phyloP scores from a whole-genome alignment of 2,797 vertebrate genomes.

The Iguana delicatissima region DNA sequence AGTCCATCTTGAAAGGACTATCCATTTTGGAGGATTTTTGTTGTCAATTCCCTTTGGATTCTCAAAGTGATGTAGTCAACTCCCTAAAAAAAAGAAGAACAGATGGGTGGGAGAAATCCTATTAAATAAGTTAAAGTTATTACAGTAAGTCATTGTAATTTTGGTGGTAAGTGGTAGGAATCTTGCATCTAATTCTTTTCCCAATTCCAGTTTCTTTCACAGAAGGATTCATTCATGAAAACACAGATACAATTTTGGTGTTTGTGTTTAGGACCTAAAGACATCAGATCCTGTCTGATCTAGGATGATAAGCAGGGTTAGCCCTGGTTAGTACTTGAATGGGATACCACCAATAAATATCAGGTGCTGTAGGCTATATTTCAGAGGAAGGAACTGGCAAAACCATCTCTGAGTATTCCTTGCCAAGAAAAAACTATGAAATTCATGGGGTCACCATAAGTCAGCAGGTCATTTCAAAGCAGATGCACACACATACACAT shows the following conservation, averaged over 20 bases:
- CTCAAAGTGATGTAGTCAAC: conserved; percentile 55
- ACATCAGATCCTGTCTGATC: too few relatives aligned
- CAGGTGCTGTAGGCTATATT: too few relatives aligned
- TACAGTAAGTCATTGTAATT: conserved; percentile 22
- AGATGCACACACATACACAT: too few relatives aligned
- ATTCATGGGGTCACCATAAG: too few relatives aligned
- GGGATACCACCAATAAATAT: too few relatives aligned
- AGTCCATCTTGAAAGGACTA: conserved; percentile 82
- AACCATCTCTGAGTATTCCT: too few relatives aligned
- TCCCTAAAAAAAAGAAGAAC: conserved; percentile 64
- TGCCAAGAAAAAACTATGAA: too few relatives aligned
- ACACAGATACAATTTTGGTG: background rate
- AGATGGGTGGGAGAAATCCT: conserved; percentile 2
- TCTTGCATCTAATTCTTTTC: conserved; percentile 40
- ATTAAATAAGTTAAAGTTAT: conserved; percentile 48
- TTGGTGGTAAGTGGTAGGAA: conserved; percentile 30
- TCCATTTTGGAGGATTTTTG: conserved; percentile 36
- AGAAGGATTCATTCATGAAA: background rate
- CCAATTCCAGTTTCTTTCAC: background rate
- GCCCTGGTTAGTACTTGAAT: too few relatives aligned
- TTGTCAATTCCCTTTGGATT: conserved; percentile 33
- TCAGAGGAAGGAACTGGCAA: too few relatives aligned
- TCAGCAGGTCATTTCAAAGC: too few relatives aligned
- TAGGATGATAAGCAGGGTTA: too few relatives aligned
- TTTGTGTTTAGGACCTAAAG: too few relatives aligned